A percentile compares a stretch with the other conserved stretches of the same genome.
These are phyloP conservation scores for Nymphalis c-album DNA, from an alignment of 2,888 invertebrate genomes.

Conservation along the genomic window DNA sequence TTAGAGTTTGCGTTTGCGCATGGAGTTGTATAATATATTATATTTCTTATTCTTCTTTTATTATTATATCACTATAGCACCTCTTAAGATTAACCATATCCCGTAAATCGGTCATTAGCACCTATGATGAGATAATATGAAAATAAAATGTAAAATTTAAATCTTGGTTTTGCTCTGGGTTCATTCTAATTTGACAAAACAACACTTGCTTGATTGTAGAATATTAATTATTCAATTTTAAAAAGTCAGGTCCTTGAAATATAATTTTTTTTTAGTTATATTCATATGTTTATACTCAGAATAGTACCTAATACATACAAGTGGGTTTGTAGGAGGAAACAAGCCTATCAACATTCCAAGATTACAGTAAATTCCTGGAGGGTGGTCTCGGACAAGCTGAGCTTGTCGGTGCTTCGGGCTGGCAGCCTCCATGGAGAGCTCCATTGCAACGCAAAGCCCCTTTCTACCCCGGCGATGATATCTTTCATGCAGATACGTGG, in stretches of 20 bases:
- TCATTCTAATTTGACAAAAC: too few species aligned
- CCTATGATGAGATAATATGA: too few species aligned
- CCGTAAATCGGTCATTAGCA: too few species aligned
- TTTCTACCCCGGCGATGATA: constrained; percentile 79
- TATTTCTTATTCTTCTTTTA: too few species aligned
- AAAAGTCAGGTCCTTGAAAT: neutral
- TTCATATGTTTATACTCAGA: neutral
- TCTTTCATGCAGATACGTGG: constrained; percentile 78
- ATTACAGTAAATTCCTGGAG: constrained; percentile 80
- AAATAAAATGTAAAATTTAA: too few species aligned
- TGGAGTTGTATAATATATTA: too few species aligned
- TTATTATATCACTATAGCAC: too few species aligned
- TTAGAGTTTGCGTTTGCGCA: too few species aligned
- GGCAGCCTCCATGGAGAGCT: constrained; percentile 82
- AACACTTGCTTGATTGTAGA: too few species aligned
- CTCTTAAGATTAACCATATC: too few species aligned
- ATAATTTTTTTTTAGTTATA: neutral
- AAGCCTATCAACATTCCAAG: constrained; percentile 75
- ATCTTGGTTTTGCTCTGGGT: too few species aligned
- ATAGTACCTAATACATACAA: neutral
- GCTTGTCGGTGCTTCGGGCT: constrained; percentile 75
- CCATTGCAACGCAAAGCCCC: constrained; percentile 81
- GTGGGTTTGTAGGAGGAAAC: constrained; percentile 67
- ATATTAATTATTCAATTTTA: too few species aligned
- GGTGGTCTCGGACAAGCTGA: constrained; percentile 81